Percentiles rank a stretch among this genome's conserved stretches.
phyloP scores from a whole-genome alignment of 2,797 vertebrate genomes.

The Pseudochaenichthys georgianus region DNA sequence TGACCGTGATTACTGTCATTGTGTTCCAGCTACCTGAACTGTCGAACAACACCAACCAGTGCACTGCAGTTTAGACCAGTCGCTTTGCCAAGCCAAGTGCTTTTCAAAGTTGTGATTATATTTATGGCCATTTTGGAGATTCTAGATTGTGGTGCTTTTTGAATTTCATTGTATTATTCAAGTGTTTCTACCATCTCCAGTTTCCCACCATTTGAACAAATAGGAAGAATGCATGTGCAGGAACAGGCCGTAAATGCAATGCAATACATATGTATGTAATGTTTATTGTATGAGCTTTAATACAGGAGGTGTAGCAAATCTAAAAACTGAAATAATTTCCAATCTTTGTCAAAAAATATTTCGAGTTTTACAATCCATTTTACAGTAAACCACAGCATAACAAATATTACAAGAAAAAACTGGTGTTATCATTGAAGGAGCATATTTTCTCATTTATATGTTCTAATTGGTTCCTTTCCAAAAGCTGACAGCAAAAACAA shows the following conservation, averaged over 20 bases:
- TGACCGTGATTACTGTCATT: constrained; percentile 61
- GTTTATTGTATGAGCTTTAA: background rate
- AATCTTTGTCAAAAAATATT: background rate
- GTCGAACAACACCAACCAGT: constrained; percentile 22
- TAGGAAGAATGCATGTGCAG: background rate
- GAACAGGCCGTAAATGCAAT: background rate
- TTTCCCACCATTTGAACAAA: background rate
- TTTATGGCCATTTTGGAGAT: constrained; percentile 8
- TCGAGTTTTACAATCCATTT: background rate
- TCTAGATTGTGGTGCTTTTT: background rate
- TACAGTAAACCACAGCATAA: background rate
- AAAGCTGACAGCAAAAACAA: constrained; percentile 15
- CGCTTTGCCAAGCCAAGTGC: constrained; percentile 31
- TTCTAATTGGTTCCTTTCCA: background rate
- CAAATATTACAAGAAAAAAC: background rate
- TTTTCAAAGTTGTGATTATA: constrained; percentile 29
- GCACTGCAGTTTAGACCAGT: constrained; percentile 28
- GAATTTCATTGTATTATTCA: background rate
- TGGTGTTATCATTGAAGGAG: background rate
- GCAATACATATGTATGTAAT: background rate
- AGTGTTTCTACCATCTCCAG: constrained; percentile 5
- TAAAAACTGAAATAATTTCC: background rate
- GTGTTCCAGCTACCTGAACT: constrained; percentile 57
- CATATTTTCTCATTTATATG: background rate
- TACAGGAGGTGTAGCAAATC: background rate